Percentiles rank a stretch among this genome's conserved stretches.
phyloP scores from a whole-genome alignment of 2,888 invertebrate genomes.

The Noctua janthina region DNA sequence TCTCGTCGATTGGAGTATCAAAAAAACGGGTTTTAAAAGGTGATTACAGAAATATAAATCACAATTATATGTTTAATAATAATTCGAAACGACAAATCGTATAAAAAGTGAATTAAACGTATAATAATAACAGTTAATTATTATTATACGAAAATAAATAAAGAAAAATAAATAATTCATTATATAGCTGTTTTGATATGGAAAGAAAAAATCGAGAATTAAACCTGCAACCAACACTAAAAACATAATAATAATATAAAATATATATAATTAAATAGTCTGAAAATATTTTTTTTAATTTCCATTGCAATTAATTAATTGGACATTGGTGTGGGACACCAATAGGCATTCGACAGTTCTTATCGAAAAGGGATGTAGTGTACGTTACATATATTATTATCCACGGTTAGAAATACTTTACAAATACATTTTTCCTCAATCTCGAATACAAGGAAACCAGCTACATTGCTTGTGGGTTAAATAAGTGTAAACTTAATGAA shows the following conservation, averaged over 20 bases:
- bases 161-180: too few relatives aligned
- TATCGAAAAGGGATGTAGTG: conserved; percentile 12
- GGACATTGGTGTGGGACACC: neutral
- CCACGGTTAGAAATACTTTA: conserved; percentile 19
- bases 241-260: too few relatives aligned
- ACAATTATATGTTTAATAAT: neutral
- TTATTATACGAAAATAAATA: too few relatives aligned
- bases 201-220: too few relatives aligned
- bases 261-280: neutral
- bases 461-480: neutral
- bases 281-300: neutral
- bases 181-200: too few relatives aligned
- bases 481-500: conserved; percentile 27
- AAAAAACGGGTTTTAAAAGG: neutral
- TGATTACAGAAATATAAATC: neutral
- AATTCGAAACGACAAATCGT: neutral
- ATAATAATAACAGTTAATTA: neutral
- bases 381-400: conserved; percentile 1
- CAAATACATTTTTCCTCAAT: conserved; percentile 48
- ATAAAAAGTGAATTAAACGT: neutral
- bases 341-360: conserved; percentile 6
- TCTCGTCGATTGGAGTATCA: too few relatives aligned
- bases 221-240: too few relatives aligned
- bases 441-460: conserved; percentile 46
- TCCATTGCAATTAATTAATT: neutral